A percentile compares a stretch with the other conserved stretches of the same genome.
These are phyloP conservation scores for Garra rufa DNA, from an alignment of 2,113 vertebrate genomes.

Conservation along the genomic window DNA sequence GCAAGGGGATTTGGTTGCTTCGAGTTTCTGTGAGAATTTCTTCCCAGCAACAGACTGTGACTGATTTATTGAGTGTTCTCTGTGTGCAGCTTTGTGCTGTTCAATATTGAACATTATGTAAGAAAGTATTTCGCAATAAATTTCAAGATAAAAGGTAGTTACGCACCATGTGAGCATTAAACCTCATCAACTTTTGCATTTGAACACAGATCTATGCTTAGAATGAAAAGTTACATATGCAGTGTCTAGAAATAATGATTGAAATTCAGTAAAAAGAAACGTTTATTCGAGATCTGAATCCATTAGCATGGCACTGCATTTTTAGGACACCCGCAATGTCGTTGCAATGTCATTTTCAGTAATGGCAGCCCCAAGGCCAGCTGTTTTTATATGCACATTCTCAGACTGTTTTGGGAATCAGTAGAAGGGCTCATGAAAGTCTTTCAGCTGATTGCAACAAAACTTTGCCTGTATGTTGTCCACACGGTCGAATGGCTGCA, in stretches of 20 bases:
- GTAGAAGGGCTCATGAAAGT: conserved; percentile 22
- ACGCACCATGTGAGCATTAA: neutral
- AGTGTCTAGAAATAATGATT: neutral
- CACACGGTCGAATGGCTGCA: neutral
- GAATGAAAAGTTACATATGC: neutral
- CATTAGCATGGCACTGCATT: conserved; percentile 10
- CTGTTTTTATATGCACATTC: conserved; percentile 48
- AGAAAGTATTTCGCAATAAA: neutral
- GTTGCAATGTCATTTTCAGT: conserved; percentile 51
- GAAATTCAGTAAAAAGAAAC: neutral
- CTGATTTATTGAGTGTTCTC: conserved; percentile 14
- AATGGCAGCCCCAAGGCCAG: conserved; percentile 49
- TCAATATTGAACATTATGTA: conserved; percentile 5
- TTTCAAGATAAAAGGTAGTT: neutral
- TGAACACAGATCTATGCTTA: neutral
- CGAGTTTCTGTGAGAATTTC: conserved; percentile 38
- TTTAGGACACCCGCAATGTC: conserved; percentile 44
- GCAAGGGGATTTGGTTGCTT: conserved; percentile 40
- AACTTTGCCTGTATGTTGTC: neutral
- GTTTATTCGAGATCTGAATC: neutral
- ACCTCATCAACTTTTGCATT: neutral
- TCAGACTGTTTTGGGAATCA: conserved; percentile 30
- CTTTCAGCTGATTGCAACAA: neutral
- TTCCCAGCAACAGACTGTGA: neutral
- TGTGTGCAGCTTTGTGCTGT: neutral